phyloP scores from a whole-genome alignment of 2,888 invertebrate species.

The Piscicola geometra region DNA sequence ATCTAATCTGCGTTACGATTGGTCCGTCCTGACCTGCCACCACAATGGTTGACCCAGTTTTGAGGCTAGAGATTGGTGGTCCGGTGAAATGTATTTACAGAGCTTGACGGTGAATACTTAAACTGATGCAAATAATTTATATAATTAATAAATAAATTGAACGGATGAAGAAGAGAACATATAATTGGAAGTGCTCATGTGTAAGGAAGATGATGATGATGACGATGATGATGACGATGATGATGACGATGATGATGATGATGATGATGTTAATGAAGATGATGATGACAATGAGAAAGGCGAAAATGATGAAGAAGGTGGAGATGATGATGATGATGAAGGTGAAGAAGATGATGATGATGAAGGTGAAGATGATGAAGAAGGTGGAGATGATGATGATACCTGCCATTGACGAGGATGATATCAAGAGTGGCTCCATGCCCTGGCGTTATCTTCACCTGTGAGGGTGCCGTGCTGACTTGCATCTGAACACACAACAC shows the following conservation, averaged over 20 bases:
- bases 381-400: conserved; percentile 87
- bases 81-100: no score
- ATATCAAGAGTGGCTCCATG: conserved; percentile 92
- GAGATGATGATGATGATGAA: conserved; percentile 2
- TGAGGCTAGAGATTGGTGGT: no score
- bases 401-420: conserved; percentile 90
- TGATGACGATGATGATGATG: conserved; percentile 14
- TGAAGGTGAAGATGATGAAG: background rate
- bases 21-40: conserved; percentile 97
- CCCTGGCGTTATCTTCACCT: conserved; percentile 90
- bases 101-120: no score
- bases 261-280: conserved; percentile 15
- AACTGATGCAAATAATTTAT: no score
- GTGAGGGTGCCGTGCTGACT: background rate
- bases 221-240: conserved; percentile 10
- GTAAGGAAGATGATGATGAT: conserved; percentile 15
- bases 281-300: no score
- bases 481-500: no score
- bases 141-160: no score
- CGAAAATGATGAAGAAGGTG: background rate
- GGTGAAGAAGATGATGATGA: background rate
- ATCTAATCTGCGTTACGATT: conserved; percentile 92
- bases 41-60: conserved; percentile 87
- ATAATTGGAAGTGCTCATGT: no score
- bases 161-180: no score